Percentiles rank a stretch among this genome's conserved stretches.
Evolutionary conservation across 2,113 vertebrate species (phyloP).

Genomic region (Nerophis lumbriciformis): DNA sequence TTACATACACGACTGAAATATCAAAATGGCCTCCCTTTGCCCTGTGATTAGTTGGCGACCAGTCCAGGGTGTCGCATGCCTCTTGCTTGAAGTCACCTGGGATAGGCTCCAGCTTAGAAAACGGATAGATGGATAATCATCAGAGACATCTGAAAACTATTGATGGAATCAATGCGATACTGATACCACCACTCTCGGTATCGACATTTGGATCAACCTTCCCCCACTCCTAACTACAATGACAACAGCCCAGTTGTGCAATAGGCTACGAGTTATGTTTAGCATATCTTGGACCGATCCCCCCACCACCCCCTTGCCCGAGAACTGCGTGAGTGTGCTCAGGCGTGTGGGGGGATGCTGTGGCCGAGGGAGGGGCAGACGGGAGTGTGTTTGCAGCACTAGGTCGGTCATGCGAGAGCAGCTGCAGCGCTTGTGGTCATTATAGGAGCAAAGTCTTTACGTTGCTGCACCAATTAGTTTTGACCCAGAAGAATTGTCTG

Average conservation of each 20-base stretch:
- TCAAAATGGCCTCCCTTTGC: too few species aligned
- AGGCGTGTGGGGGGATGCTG: conserved; percentile 16
- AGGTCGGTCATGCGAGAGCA: conserved; percentile 60
- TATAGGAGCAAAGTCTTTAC: conserved; percentile 63
- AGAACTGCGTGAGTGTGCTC: conserved; percentile 35
- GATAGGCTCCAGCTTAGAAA: too few species aligned
- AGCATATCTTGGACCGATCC: conserved; percentile 2
- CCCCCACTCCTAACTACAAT: neutral
- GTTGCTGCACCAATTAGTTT: conserved; percentile 70
- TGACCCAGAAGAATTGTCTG: conserved; percentile 67
- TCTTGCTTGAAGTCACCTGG: too few species aligned
- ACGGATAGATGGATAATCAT: too few species aligned
- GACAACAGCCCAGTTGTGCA: neutral
- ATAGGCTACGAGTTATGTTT: neutral
- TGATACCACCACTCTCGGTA: too few species aligned
- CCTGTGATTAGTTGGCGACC: too few species aligned
- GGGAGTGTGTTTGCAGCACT: conserved; percentile 33
- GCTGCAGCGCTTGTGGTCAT: conserved; percentile 70
- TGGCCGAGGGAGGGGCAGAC: conserved; percentile 18
- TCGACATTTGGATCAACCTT: too few species aligned
- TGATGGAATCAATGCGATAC: too few species aligned
- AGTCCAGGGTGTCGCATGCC: too few species aligned
- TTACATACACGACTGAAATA: too few species aligned
- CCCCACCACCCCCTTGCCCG: conserved; percentile 9
- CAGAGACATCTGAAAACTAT: too few species aligned